Evolutionary conservation across 2,797 vertebrate genomes (phyloP), one percentile per base, ranked within the genome.

Genomic region (Eremophila alpestris): DNA sequence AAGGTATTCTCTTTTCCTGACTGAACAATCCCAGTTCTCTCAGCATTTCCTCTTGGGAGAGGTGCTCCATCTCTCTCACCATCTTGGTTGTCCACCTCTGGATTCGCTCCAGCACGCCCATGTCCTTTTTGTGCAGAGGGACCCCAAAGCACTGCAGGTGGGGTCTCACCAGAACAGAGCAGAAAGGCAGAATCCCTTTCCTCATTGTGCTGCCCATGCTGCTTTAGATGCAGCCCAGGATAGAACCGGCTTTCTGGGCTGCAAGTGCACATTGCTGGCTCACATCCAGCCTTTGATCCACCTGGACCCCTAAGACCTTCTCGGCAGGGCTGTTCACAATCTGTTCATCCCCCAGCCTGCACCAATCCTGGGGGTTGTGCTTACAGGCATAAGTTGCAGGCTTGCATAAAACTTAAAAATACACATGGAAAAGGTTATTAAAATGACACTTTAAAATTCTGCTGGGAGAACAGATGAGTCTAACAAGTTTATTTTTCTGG

Each of bases 81-180:
- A n/a, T 18, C 24, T 63, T 83, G 23, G 4, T 19, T 38, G 8
- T 10, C 12, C 7, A 5, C 8, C 29, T 73, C 45, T 20, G 8
- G 34, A 55, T 19, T n/a, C 1, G 0, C 4, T 71, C 23, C 16
- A 40, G 13, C 13, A n/a, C 12, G 4, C n/a, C 23, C 5, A 7
- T 55, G 23, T 29, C 10, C 4, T 29, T 55, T 38, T 26, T 46
- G 16, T 63, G 49, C 18, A 16, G 48, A 38, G 48, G 48, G 12
- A n/a, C 18, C 16, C 10, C 41, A 55, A 29, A 62, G 29, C 11
- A 27, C 40, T 52, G 21, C 29, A 46, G 6, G n/a, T n/a, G 23
- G 15, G 10, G 40, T 70, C 27, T 62, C 40, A 52, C 11, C 27
- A 38, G 17, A 32, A 5, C 13, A 19, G 16, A 51, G 16, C 36